These are phyloP conservation scores for Zalophus californianus DNA, from an alignment of 2,797 vertebrate genomes.

Conservation along the genomic window DNA sequence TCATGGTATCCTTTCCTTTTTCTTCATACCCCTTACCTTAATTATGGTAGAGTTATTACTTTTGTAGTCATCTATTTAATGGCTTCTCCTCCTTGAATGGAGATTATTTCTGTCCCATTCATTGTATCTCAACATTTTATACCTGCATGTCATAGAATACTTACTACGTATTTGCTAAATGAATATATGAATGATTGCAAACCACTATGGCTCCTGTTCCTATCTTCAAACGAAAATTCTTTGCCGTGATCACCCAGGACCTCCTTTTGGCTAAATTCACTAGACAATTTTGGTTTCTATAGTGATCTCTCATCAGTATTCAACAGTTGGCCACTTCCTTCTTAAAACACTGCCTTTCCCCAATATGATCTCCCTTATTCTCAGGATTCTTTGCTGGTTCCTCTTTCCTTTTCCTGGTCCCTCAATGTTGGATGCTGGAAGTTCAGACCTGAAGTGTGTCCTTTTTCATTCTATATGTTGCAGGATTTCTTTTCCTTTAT, in stretches of 20 bases:
- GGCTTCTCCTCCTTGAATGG: not conserved
- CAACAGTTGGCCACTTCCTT: not conserved
- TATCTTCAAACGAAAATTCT: not conserved
- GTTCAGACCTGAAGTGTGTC: not conserved
- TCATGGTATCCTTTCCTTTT: not conserved
- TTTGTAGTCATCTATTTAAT: not conserved
- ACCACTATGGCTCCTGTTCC: not conserved
- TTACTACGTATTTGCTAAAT: not conserved
- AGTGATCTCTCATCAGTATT: not conserved
- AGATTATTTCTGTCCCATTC: not conserved
- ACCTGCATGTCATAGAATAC: not conserved
- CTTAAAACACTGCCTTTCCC: not conserved
- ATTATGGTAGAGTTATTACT: not conserved
- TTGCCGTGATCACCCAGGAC: not conserved
- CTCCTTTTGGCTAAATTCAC: not conserved
- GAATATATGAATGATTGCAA: not conserved
- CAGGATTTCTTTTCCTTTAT: not conserved
- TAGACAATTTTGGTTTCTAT: not conserved
- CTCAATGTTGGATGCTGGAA: not conserved
- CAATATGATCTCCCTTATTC: not conserved
- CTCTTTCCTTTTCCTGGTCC: not conserved
- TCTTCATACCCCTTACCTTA: not conserved
- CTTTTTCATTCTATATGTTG: not conserved
- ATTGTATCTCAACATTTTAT: not conserved
- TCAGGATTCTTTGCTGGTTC: not conserved